Evolutionary conservation across 2,888 invertebrate genomes (phyloP).

Genomic region (Xanthia togata): DNA sequence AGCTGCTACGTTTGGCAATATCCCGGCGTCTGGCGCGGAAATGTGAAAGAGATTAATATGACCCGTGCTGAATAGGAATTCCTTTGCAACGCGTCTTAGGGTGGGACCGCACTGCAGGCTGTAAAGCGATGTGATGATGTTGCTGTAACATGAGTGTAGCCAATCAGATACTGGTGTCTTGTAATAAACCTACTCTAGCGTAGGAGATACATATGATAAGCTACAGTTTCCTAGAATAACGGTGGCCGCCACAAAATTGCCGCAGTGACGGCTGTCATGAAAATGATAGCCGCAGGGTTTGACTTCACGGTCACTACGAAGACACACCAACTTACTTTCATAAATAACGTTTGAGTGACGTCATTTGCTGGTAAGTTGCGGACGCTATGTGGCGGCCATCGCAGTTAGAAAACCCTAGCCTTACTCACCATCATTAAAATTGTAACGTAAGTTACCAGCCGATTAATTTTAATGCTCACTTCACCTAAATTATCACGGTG

Average conservation of each 20-base stretch:
- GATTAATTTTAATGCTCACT: no score
- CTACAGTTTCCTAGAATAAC: no score
- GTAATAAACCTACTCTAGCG: not conserved
- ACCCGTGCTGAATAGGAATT: slow-evolving; percentile 81
- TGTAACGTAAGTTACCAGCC: no score
- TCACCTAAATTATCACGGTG: no score
- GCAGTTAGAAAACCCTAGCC: no score
- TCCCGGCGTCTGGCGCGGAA: slow-evolving; percentile 76
- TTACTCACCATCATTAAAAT: no score
- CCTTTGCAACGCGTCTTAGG: slow-evolving; percentile 79
- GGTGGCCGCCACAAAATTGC: no score
- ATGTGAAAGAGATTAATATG: slow-evolving; percentile 87
- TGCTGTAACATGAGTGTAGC: not conserved
- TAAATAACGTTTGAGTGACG: no score
- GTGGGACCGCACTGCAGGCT: slow-evolving; percentile 54
- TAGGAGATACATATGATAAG: not conserved
- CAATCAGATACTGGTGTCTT: not conserved
- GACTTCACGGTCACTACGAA: no score
- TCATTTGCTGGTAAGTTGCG: no score
- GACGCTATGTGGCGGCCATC: no score
- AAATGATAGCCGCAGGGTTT: not conserved
- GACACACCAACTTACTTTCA: no score
- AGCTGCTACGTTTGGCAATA: slow-evolving; percentile 80
- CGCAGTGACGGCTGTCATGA: not conserved
- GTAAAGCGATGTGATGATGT: slow-evolving; percentile 30